These are phyloP conservation scores for Camelus dromedarius DNA, from an alignment of 2,113 vertebrate genomes.

Conservation along the genomic window DNA sequence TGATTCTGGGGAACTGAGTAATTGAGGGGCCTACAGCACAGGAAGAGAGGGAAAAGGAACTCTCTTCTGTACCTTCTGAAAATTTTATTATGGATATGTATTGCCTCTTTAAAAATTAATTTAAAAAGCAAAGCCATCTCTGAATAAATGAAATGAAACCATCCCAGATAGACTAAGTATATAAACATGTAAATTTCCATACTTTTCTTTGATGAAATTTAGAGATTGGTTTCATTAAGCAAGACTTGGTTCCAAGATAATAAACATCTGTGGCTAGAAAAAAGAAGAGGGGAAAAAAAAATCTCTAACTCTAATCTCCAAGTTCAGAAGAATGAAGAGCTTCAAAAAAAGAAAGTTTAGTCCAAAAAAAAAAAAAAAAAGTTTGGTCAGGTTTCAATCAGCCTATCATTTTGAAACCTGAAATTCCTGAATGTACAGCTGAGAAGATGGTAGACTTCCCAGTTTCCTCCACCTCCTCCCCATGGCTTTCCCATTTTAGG, in stretches of 20 bases:
- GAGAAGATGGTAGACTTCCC: neutral
- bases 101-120: slow-evolving; percentile 68
- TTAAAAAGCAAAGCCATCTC: slow-evolving; percentile 52
- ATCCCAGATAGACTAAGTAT: neutral
- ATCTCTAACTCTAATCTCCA: slow-evolving; percentile 13
- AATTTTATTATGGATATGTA: slow-evolving; percentile 59
- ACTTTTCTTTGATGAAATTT: slow-evolving; percentile 53
- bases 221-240: neutral
- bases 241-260: slow-evolving; percentile 17
- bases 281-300: neutral
- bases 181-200: slow-evolving; percentile 38
- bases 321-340: slow-evolving; percentile 13
- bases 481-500: neutral
- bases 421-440: rapidly evolving
- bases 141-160: slow-evolving; percentile 59
- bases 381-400: neutral
- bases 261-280: slow-evolving; percentile 16
- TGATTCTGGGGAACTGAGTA: neutral
- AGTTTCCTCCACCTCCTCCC: neutral
- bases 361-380: neutral
- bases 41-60: neutral
- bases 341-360: neutral
- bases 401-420: slow-evolving; percentile 15
- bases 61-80: slow-evolving; percentile 33
- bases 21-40: neutral